A percentile compares a stretch with the other conserved stretches of the same genome.
phyloP scores from a whole-genome alignment of 2,113 vertebrate genomes.

The Indri indri region DNA sequence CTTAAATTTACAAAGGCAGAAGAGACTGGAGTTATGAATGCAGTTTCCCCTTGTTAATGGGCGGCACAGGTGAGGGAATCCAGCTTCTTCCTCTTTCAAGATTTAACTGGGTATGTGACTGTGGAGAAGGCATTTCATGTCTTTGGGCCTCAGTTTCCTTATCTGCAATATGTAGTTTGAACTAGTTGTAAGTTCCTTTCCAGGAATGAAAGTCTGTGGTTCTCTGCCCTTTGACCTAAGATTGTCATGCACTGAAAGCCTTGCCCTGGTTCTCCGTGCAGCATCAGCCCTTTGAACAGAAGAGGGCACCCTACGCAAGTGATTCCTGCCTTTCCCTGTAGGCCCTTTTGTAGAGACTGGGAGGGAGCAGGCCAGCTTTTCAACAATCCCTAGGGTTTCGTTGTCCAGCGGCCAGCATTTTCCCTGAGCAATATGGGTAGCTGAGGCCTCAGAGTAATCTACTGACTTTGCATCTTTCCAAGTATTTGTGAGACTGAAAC shows the following conservation, averaged over 20 bases:
- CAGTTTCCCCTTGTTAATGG: neutral
- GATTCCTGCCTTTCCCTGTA: neutral
- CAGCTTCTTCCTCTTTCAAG: neutral
- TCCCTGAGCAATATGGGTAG: no score
- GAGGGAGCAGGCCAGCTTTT: neutral
- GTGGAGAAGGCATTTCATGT: neutral
- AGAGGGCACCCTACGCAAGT: constrained; percentile 20
- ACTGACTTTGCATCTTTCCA: no score
- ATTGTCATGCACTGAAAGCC: neutral
- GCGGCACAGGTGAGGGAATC: neutral
- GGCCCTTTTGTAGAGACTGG: neutral
- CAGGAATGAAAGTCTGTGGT: neutral
- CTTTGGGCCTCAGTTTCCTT: no score
- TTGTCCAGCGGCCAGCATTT: no score
- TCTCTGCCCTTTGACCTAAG: neutral
- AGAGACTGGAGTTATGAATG: neutral
- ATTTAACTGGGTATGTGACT: neutral
- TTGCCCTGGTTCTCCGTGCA: neutral
- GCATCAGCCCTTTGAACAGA: neutral
- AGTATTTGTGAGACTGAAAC: no score
- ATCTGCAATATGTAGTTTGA: neutral
- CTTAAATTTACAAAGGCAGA: neutral
- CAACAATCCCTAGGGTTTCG: no score
- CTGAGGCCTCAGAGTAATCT: no score
- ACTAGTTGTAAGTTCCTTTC: neutral